These are phyloP conservation scores for Phenacoccus solenopsis DNA, from an alignment of 1,140 invertebrate species.

Conservation along the genomic window DNA sequence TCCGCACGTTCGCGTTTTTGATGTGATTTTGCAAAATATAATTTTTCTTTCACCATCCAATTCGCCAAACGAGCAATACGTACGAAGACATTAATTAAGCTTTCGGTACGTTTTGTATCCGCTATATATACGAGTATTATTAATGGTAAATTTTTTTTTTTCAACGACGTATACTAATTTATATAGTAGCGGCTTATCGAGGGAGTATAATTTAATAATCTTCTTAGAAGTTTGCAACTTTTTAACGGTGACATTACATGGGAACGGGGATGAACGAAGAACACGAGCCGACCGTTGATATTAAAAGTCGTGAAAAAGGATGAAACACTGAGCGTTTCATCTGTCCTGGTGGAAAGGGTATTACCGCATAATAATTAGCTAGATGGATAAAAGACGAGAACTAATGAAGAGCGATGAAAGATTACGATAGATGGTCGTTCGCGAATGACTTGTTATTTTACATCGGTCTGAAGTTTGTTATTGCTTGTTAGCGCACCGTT, in stretches of 20 bases:
- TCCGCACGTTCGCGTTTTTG: no score
- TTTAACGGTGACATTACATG: not conserved
- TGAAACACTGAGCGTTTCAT: conserved; percentile 5
- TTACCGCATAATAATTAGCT: conserved; percentile 15
- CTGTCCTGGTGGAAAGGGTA: conserved; percentile 8
- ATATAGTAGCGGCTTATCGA: not conserved
- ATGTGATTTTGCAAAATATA: no score
- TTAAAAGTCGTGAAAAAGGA: conserved; percentile 7
- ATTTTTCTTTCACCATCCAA: no score
- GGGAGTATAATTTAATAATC: conserved; percentile 13
- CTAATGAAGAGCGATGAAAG: conserved; percentile 15
- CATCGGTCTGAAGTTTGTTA: not conserved
- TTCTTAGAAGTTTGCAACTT: conserved; percentile 7
- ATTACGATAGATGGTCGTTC: conserved; percentile 4
- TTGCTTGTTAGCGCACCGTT: no score
- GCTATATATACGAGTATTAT: no score
- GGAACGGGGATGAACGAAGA: not conserved
- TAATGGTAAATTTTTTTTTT: not conserved
- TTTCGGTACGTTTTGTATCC: no score
- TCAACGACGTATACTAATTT: not conserved
- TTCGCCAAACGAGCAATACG: no score
- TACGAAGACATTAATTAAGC: no score
- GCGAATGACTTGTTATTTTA: conserved; percentile 4
- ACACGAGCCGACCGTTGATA: not conserved
- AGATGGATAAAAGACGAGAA: conserved; percentile 16